These are phyloP conservation scores for Antedon mediterranea DNA, from an alignment of 53 echinoderm and acorn worm genomes.

Conservation along the genomic window DNA sequence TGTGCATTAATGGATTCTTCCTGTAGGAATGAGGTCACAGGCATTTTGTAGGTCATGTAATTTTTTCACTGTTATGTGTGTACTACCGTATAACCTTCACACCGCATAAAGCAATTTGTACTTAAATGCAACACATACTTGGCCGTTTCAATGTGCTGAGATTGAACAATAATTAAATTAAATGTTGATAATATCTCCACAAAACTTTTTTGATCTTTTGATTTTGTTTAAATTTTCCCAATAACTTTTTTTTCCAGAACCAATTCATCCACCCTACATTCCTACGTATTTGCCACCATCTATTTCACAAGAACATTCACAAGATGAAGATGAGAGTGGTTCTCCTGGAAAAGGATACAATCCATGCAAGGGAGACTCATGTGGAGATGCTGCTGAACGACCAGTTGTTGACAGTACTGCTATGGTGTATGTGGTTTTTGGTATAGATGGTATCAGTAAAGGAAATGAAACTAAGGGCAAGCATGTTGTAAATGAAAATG, in stretches of 20 bases:
- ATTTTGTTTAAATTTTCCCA: no score
- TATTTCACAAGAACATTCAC: neutral
- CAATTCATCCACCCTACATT: neutral
- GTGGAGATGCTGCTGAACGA: slow-evolving; percentile 26
- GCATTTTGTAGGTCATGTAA: no score
- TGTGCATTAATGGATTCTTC: no score
- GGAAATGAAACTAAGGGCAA: slow-evolving; percentile 15
- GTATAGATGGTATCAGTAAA: slow-evolving; percentile 26
- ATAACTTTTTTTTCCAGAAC: neutral
- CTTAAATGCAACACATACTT: no score
- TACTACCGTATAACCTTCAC: no score
- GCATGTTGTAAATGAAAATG: slow-evolving; percentile 46
- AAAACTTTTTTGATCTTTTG: no score
- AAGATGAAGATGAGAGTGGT: neutral
- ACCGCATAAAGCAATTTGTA: no score
- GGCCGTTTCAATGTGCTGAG: no score
- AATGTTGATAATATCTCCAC: no score
- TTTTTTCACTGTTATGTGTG: no score
- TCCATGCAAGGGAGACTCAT: slow-evolving; percentile 40
- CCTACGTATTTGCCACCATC: neutral
- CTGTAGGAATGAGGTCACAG: no score
- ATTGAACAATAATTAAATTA: no score
- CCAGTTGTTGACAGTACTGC: slow-evolving; percentile 63
- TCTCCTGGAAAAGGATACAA: slow-evolving; percentile 48
- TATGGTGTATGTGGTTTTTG: slow-evolving; percentile 74